Conservation (phyloP, 2,797 vertebrate genomes). For the Poecilia velifera region DNA sequence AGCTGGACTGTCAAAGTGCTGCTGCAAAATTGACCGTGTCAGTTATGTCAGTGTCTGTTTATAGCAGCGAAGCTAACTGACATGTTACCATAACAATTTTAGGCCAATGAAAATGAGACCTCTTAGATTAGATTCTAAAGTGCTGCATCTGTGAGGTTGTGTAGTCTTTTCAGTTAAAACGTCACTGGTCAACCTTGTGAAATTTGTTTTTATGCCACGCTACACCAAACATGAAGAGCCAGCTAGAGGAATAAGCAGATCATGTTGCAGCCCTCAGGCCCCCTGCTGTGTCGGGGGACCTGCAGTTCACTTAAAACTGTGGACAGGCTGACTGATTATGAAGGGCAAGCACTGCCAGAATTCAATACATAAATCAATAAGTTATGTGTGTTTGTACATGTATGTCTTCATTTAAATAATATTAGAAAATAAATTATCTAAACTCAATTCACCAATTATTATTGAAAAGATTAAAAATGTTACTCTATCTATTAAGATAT, state of each 20-base stretch:
- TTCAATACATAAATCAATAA: not conserved
- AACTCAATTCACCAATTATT: not conserved
- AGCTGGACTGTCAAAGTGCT: constrained; percentile 26
- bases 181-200: not conserved
- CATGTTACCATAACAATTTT: constrained; percentile 14
- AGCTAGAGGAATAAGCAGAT: not conserved
- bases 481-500: not conserved
- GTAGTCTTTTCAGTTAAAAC: constrained; percentile 4
- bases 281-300: not conserved
- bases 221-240: not conserved
- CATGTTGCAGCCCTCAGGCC: not conserved
- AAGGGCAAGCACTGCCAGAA: not conserved
- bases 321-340: not conserved
- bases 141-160: not conserved
- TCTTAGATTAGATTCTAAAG: not conserved
- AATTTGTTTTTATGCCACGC: not conserved
- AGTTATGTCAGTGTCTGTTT: constrained; percentile 27
- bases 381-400: not conserved
- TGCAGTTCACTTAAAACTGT: not conserved
- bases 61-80: constrained; percentile 13
- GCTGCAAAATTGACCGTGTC: constrained; percentile 27
- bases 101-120: constrained; percentile 8
- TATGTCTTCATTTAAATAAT: not conserved
- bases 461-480: not conserved
- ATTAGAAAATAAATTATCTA: not conserved